Percentiles rank a stretch among this genome's conserved stretches.
Evolutionary conservation across 2,888 invertebrate species (phyloP).

Genomic region (Neoascia interrupta): DNA sequence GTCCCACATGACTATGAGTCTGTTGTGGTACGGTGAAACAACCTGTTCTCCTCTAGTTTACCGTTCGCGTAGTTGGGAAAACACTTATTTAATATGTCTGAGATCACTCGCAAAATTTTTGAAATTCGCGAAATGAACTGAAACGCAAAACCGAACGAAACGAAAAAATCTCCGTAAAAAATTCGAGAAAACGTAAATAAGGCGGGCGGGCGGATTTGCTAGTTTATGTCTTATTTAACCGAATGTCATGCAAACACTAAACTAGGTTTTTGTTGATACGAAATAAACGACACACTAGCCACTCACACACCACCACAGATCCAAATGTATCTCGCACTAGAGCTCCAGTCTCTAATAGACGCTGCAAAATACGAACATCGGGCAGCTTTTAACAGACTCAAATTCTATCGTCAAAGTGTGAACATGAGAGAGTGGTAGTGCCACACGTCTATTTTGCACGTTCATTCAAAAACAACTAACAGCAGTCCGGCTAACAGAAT

Average conservation of each 20-base stretch:
- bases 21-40: conserved; percentile 50
- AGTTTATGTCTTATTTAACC: conserved; percentile 72
- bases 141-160: conserved; percentile 20
- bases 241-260: conserved; percentile 75
- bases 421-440: conserved; percentile 49
- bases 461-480: conserved; percentile 79
- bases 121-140: background rate
- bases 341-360: conserved; percentile 65
- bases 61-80: too few species aligned
- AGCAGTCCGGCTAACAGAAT: conserved; percentile 73
- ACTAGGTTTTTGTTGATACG: conserved; percentile 70
- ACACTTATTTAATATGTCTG: too few species aligned
- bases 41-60: conserved; percentile 61
- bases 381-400: conserved; percentile 41
- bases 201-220: conserved; percentile 48
- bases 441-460: conserved; percentile 79
- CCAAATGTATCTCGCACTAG: conserved; percentile 51
- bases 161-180: conserved; percentile 8
- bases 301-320: conserved; percentile 60
- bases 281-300: conserved; percentile 57
- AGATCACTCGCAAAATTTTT: conserved; percentile 18
- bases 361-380: conserved; percentile 68
- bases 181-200: conserved; percentile 37
- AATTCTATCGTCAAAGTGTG: background rate
- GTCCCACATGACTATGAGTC: conserved; percentile 62